Evolutionary conservation across 2,888 invertebrate species (phyloP), one percentile per base, ranked within the genome.

Genomic region (Drosophila fulvimacula): DNA sequence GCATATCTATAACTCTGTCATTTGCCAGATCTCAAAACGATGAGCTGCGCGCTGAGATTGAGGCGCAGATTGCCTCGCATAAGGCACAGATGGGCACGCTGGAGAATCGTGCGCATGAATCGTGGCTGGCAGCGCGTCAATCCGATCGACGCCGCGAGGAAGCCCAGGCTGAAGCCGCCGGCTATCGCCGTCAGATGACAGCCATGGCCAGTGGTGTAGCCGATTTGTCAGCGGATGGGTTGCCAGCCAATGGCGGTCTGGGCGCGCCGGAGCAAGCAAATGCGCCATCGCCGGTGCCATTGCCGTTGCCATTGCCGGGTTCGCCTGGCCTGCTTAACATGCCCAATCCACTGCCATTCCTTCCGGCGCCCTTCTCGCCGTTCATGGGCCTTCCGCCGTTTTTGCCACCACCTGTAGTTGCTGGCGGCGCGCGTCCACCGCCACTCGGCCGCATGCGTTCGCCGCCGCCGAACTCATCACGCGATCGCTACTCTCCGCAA

Each of bases 101-200:
- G 65, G 97, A 98, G 92, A 95, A 96, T 84, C 96, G 97, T 76
- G 96, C 96, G 17, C 97, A 98, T 92, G 96, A 96, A 88, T 95
- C 96, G 76, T 97, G 97, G 98, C 95, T 98, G 59, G 94, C 95
- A 67, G 96, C 97, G 15, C 94, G 97, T 55, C 96, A 96, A 88
- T 95, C 96, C 38, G 95, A 96, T 90, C 94, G 98, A 36, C 96
- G 96, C 81, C 94, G 96, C 42, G 97, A 97, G 92, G 97, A 97
- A 90, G 95, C 95, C 9, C 95, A 95, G 90, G 95, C 95, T 69
- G 96, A 96, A 91, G 94, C 95, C 4, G 94, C 95, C 11, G 95
- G 95, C 64, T 91, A 95, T 77, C 93, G 95, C 41, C 94, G 95
- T 77, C 93, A 95, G 78, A 91, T 95, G 67, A 93, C 93, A 9